Conservation (phyloP, 2,888 invertebrate genomes). For the Lampropteryx suffumata region DNA sequence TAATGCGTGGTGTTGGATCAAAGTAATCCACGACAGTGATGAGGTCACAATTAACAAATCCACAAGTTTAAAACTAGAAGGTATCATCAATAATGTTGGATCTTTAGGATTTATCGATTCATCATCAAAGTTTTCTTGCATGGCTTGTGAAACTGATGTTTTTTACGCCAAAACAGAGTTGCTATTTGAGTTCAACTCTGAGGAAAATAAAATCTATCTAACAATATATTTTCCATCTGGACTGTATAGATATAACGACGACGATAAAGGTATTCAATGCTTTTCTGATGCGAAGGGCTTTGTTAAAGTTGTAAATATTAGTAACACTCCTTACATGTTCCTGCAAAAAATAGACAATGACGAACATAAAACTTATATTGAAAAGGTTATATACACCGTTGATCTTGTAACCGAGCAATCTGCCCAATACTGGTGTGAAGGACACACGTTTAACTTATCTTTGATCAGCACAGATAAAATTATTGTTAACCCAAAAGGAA, state of each 20-base stretch:
- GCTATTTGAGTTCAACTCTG: constrained; percentile 57
- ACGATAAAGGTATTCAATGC: constrained; percentile 81
- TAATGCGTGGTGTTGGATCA: constrained; percentile 66
- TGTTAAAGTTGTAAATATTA: constrained; percentile 68
- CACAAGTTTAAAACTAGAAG: constrained; percentile 32
- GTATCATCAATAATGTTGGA: constrained; percentile 61
- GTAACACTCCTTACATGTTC: constrained; percentile 53
- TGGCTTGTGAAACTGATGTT: constrained; percentile 66
- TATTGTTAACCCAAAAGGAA: constrained; percentile 70
- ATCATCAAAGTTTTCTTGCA: constrained; percentile 51
- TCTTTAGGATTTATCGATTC: constrained; percentile 49
- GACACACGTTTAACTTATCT: constrained; percentile 78
- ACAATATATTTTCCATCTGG: constrained; percentile 82
- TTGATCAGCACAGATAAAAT: constrained; percentile 74
- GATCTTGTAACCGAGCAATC: constrained; percentile 76
- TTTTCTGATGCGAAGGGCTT: constrained; percentile 84
- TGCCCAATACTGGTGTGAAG: constrained; percentile 87
- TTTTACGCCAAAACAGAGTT: constrained; percentile 57
- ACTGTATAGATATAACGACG: constrained; percentile 72
- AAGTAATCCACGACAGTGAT: constrained; percentile 22
- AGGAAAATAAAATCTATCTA: constrained; percentile 62
- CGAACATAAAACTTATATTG: constrained; percentile 34
- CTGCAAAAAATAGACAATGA: constrained; percentile 23
- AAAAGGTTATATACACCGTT: constrained; percentile 76
- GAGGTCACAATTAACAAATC: constrained; percentile 12